These are phyloP conservation scores for Eurois occulta DNA, from an alignment of 2,888 invertebrate species.

Conservation along the genomic window DNA sequence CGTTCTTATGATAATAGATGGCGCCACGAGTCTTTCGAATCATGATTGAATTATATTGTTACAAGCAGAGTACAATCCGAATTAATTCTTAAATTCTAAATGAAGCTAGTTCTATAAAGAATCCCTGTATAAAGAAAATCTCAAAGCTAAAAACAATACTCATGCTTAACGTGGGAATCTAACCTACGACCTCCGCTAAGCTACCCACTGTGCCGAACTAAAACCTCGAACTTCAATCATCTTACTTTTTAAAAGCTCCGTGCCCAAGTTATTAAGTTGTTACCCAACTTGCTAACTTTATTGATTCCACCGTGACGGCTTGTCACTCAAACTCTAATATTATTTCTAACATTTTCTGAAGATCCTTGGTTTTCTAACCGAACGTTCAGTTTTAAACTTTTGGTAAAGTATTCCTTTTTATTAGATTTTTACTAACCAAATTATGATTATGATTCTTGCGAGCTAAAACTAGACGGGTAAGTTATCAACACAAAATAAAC, in stretches of 20 bases:
- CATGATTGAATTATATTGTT: too few relatives aligned
- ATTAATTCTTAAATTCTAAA: too few relatives aligned
- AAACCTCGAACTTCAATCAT: conserved; percentile 10
- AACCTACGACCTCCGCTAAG: background rate
- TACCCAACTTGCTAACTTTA: conserved; percentile 39
- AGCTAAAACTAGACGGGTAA: background rate
- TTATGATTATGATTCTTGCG: background rate
- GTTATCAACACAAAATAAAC: too few relatives aligned
- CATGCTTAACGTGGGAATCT: background rate
- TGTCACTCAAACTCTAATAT: conserved; percentile 35
- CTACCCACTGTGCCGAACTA: background rate
- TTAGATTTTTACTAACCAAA: conserved; percentile 11
- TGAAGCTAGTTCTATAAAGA: too few relatives aligned
- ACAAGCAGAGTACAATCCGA: too few relatives aligned
- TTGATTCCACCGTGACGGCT: conserved; percentile 27
- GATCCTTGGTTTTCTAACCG: conserved; percentile 8
- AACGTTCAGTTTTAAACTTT: conserved; percentile 22
- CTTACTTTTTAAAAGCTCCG: conserved; percentile 14
- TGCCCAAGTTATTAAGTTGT: conserved; percentile 31
- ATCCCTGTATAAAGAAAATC: background rate
- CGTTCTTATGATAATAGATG: too few relatives aligned
- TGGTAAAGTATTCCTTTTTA: conserved; percentile 8
- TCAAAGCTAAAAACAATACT: background rate
- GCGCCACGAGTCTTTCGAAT: too few relatives aligned
- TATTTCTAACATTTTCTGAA: conserved; percentile 26